Conservation (phyloP, 2,797 vertebrate species). For the Numenius phaeopus region DNA sequence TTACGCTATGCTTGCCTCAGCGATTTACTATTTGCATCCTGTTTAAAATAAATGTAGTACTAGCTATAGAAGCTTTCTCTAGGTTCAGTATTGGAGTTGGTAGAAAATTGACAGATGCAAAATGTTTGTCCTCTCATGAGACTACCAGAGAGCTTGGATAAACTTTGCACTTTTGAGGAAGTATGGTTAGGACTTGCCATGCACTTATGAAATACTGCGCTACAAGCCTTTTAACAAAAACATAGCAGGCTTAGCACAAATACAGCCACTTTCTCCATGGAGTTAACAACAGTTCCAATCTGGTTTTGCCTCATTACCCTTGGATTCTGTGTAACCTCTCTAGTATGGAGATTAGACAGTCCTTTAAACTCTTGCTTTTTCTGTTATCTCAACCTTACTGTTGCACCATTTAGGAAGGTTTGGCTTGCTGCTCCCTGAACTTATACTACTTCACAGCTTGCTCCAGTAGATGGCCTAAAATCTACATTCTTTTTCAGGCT, state of each 20-base stretch:
- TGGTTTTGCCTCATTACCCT: neutral
- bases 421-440: neutral
- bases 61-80: neutral
- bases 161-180: neutral
- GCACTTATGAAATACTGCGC: accelerated
- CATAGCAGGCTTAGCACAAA: neutral
- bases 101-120: neutral
- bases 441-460: neutral
- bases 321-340: neutral
- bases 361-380: neutral
- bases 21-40: neutral
- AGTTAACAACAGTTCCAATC: neutral
- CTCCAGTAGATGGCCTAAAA: neutral
- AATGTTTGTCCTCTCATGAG: neutral
- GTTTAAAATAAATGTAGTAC: neutral
- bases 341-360: neutral
- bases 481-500: slow-evolving; percentile 80
- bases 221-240: neutral
- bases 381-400: neutral
- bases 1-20: neutral
- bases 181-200: neutral
- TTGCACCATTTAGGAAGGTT: neutral
- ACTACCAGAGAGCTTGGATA: neutral
- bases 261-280: neutral
- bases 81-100: neutral